Evolutionary conservation across 2,888 invertebrate genomes (phyloP).

Genomic region (Phortica okadai): DNA sequence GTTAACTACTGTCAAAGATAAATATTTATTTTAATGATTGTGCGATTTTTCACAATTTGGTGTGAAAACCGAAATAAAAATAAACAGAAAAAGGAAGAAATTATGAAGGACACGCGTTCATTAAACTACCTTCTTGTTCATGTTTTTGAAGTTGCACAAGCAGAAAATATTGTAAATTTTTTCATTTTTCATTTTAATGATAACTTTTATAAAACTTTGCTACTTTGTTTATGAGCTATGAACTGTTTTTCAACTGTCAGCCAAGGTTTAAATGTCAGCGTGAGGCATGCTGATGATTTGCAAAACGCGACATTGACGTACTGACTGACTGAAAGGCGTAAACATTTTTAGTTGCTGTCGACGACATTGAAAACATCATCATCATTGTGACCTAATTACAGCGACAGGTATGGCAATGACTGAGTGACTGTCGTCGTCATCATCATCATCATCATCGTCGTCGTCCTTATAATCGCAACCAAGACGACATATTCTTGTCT

Average conservation of each 20-base stretch:
- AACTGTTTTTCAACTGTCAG: not conserved
- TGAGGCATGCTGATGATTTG: not conserved
- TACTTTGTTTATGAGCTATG: not conserved
- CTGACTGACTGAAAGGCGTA: not conserved
- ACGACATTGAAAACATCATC: not conserved
- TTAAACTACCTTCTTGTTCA: not conserved
- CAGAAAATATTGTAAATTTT: not conserved
- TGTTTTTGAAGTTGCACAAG: not conserved
- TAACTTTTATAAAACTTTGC: not conserved
- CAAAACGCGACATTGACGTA: not conserved
- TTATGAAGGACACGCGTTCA: not conserved
- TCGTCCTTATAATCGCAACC: no score
- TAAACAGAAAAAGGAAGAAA: not conserved
- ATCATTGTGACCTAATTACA: constrained; percentile 1
- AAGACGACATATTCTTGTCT: no score
- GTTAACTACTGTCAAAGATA: constrained; percentile 49
- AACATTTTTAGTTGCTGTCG: not conserved
- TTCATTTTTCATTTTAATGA: not conserved
- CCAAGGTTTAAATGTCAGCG: constrained; percentile 20
- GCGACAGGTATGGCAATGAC: not conserved
- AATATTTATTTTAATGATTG: constrained; percentile 67
- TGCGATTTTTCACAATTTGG: constrained; percentile 55
- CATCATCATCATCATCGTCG: constrained; percentile 36
- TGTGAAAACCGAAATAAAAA: constrained; percentile 57
- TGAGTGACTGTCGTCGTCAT: constrained; percentile 29